Conservation (phyloP, 2,113 vertebrate genomes). For the Myotis lucifugus region DNA sequence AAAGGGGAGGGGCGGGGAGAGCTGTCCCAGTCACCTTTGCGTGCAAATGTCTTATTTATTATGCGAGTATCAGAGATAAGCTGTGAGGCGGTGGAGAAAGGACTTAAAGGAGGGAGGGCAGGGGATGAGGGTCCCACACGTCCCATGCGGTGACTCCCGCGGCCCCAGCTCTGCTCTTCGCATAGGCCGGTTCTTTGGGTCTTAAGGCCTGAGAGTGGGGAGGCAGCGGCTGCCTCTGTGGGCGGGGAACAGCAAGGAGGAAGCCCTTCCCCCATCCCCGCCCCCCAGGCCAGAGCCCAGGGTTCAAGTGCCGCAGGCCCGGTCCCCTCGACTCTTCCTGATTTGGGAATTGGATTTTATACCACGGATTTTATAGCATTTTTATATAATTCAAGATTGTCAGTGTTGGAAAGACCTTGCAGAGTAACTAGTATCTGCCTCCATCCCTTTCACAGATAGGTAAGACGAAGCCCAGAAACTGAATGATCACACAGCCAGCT, state of each 20-base stretch:
- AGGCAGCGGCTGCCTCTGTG: neutral
- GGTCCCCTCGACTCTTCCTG: conserved; percentile 38
- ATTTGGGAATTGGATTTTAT: conserved; percentile 72
- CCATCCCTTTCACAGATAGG: neutral
- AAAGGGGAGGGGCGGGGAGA: conserved; percentile 65
- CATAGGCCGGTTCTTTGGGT: neutral
- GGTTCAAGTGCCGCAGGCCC: conserved; percentile 75
- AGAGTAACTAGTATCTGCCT: neutral
- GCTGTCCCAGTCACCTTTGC: conserved; percentile 71
- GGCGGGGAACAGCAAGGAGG: neutral
- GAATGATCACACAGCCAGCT: neutral
- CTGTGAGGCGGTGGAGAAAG: conserved; percentile 66
- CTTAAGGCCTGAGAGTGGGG: neutral
- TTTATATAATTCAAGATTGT: conserved; percentile 69
- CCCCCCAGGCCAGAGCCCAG: conserved; percentile 19
- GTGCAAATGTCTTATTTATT: conserved; percentile 81
- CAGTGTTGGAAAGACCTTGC: conserved; percentile 39
- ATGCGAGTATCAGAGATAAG: conserved; percentile 77
- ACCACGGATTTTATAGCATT: conserved; percentile 75
- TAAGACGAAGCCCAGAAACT: neutral
- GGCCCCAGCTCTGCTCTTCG: neutral
- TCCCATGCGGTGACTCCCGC: neutral
- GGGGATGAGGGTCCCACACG: neutral
- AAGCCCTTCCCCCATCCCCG: neutral
- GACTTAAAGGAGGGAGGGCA: neutral